Percentiles rank a stretch among this genome's conserved stretches.
phyloP scores from a whole-genome alignment of 2,888 invertebrate species.

The Platycheirus rosarum region DNA sequence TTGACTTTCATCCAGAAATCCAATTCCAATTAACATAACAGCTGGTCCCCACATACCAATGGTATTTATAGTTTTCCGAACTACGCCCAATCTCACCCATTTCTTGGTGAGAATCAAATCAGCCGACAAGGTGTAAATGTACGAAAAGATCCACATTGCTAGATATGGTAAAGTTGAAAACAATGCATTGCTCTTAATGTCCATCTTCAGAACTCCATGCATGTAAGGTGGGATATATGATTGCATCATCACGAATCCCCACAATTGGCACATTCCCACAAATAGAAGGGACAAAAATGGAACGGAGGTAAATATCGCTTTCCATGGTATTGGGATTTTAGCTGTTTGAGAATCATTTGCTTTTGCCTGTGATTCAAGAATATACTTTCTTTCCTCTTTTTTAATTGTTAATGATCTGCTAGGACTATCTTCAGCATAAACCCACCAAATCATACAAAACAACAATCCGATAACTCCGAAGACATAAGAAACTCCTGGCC shows the following conservation, averaged over 20 bases:
- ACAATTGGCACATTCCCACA: constrained; percentile 84
- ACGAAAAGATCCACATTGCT: constrained; percentile 82
- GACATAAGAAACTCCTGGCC: constrained; percentile 86
- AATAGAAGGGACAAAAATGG: constrained; percentile 85
- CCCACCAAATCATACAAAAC: constrained; percentile 83
- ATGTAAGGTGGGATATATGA: constrained; percentile 87
- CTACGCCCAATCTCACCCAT: constrained; percentile 79
- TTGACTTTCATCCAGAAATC: constrained; percentile 82
- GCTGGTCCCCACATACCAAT: constrained; percentile 83
- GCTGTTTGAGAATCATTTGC: too few species aligned
- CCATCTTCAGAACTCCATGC: constrained; percentile 85
- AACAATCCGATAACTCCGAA: constrained; percentile 83
- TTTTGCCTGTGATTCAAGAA: too few species aligned
- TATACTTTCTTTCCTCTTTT: too few species aligned
- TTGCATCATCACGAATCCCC: constrained; percentile 88
- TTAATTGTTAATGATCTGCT: neutral
- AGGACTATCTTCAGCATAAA: constrained; percentile 84
- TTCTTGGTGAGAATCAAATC: constrained; percentile 82
- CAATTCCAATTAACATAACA: constrained; percentile 83
- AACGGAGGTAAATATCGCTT: constrained; percentile 85
- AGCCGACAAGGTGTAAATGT: constrained; percentile 81
- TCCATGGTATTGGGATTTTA: constrained; percentile 85
- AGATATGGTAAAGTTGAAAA: constrained; percentile 84
- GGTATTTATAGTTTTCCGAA: constrained; percentile 78
- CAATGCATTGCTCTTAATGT: constrained; percentile 84